Base-by-base conservation (phyloP, 2,113 vertebrate species). In the Dasypus novemcinctus region DNA sequence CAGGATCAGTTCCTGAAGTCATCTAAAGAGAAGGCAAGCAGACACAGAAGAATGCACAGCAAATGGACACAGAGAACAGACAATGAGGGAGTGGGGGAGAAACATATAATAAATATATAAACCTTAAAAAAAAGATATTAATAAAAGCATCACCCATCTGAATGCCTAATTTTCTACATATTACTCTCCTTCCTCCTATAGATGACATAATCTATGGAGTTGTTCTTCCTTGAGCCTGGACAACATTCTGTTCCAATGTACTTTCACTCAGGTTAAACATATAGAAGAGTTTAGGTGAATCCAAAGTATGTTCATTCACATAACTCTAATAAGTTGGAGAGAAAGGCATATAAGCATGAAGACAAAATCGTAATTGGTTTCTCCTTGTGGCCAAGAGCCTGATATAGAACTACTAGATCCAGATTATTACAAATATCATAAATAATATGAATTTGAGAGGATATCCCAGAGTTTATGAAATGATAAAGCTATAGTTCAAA, bases 231-330 rank as follows among this genome's bases (percentile, higher is more conserved):
- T 52, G 69, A 68, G 81, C 0, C 4, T 52, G 4, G 15, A 5
- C 21, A n/a, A 17, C 33, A 79, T 29, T 85, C 1, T 83, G 1
- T 64, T 78, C 38, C 49, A 69, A 68, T 18, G 1, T 6, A 31
- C 4, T 43, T 63, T 81, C 63, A 83, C 6, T 9, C 4, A 23
- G 5, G 8, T 18, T 66, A 20, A 4, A 2, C 11, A 38, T 4
- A n/a, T n/a, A 66, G 41, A 46, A 78, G 21, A 57, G 52, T 17
- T 17, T 14, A 4, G 27, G 12, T 69, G 20, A n/a, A 23, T 54
- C 59, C 7, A 54, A 63, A 13, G 29, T 0, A 15, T 18, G 0
- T 54, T 66, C 12, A 43, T 69, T 79, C n/a, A 17, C 0, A 31
- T 52, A 18, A 68, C 7, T 38, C 20, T n/a, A 7, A 0, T n/a